Base-by-base conservation (phyloP, 2,888 invertebrate genomes). In the Oscheius sp. region DNA sequence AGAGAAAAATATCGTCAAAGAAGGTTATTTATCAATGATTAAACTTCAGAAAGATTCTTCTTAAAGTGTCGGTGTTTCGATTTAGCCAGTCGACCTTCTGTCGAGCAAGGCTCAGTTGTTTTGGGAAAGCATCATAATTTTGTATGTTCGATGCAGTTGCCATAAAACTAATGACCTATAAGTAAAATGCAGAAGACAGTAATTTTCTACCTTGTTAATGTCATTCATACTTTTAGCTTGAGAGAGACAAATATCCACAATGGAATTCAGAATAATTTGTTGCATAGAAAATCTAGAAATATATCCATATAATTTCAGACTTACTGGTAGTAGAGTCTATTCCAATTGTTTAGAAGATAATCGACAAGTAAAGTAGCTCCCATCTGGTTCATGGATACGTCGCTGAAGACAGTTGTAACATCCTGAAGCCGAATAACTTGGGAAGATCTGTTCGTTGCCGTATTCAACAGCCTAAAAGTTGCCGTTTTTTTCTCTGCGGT, bases 321-420 rank as follows among this genome's bases (percentile, higher is more conserved):
- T 49, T 61, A 82, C 82, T 77, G 73, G 8, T 69, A 63, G 36
- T 80, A 77, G 49, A 84, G 72, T 41, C 73, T 54, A 50, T 73
- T 69, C 84, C 84, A 84, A 64, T 82, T 71, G 22, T 79, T 77
- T 30, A 83, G 67, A 65, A 84, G 54, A 59, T 79, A 84, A 41
- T 82, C 80, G 45, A 84, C 72, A 54, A 80, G 67, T 2, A 75
- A 62, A 28, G 76, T 75, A 38, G 75, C 62, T 32, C 81, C 80
- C 6, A 78, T 73, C 17, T 70, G 65, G 47, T 78, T 75, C 5
- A 49, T 24, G 24, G 73, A 63, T 41, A 82, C 71, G 17, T 67
- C 67, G 2, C 38, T 4, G 65, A 82, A 82, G 9, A 84, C 73
- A 1, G 68, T 56, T 0, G 77, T 68, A 49, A 77, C 71, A 59